Evolutionary conservation across 2,113 vertebrate genomes (phyloP).

Genomic region (Bubo blakistoni): DNA sequence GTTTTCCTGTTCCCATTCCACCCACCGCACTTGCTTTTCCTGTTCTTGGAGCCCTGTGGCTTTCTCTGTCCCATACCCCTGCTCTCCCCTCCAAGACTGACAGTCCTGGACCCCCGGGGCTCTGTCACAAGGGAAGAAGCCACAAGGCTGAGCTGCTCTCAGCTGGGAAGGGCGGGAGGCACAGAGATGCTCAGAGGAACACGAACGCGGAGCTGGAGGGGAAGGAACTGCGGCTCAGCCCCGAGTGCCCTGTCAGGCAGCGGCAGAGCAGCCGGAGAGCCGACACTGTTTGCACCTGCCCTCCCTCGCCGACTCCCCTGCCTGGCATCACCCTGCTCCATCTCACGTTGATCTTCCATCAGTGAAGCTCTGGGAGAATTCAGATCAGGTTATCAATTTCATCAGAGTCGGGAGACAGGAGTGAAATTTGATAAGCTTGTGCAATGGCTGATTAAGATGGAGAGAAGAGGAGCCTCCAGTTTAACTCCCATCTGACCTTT

Average conservation of each 20-base stretch:
- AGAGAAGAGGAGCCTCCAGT: constrained; percentile 39
- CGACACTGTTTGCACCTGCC: background rate
- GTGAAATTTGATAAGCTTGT: background rate
- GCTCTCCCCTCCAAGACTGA: background rate
- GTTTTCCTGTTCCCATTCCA: background rate
- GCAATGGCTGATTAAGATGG: constrained; percentile 48
- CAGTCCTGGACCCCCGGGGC: background rate
- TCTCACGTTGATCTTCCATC: background rate
- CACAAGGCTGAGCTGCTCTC: background rate
- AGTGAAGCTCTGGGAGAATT: background rate
- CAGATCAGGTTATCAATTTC: constrained; percentile 33
- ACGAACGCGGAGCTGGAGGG: background rate
- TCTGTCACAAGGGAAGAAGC: background rate
- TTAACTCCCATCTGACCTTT: constrained; percentile 66
- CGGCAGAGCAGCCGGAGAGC: background rate
- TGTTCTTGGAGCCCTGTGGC: background rate
- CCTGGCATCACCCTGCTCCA: background rate
- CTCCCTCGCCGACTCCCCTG: background rate
- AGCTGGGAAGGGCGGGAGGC: background rate
- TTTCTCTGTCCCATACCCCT: background rate
- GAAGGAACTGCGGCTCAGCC: background rate
- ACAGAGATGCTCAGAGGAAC: background rate
- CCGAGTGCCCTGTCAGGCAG: background rate
- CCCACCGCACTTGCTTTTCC: background rate
- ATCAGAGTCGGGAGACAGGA: background rate